A percentile compares a stretch with the other conserved stretches of the same genome.
Conservation (phyloP, 1,140 invertebrate species). For the Monomorium pharaonis region DNA sequence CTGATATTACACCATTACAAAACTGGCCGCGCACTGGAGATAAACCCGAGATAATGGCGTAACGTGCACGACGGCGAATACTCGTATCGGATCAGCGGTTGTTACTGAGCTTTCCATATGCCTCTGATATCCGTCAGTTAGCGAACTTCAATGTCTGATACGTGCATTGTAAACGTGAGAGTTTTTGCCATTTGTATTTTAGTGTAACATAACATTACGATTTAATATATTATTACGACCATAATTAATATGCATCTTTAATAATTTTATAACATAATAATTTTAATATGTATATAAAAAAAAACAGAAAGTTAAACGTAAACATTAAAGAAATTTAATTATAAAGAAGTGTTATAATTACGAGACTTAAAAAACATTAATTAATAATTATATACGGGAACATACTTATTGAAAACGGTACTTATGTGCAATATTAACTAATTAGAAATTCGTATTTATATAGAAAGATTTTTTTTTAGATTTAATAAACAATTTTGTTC, state of each 20-base stretch:
- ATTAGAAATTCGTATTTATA: no score
- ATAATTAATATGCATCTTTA: not conserved
- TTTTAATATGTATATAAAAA: not conserved
- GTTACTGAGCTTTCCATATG: not conserved
- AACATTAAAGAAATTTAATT: not conserved
- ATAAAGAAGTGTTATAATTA: not conserved
- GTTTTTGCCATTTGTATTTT: not conserved
- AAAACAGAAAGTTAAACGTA: not conserved
- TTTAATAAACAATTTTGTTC: no score
- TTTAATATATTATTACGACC: not conserved
- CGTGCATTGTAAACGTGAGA: not conserved
- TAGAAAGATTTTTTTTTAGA: no score
- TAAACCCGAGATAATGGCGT: constrained; percentile 39
- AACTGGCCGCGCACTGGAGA: constrained; percentile 24
- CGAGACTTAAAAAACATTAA: no score
- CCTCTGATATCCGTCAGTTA: constrained; percentile 24
- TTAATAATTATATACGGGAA: no score
- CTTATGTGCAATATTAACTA: not conserved
- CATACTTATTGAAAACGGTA: no score
- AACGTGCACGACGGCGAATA: constrained; percentile 30
- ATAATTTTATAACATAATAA: constrained; percentile 6
- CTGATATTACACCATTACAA: constrained; percentile 39
- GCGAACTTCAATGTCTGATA: not conserved
- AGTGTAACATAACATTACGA: not conserved
- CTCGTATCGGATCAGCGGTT: constrained; percentile 31